These are phyloP conservation scores for Enteromius afrohamiltoni DNA, from an alignment of 2,797 vertebrate species.

Conservation along the genomic window DNA sequence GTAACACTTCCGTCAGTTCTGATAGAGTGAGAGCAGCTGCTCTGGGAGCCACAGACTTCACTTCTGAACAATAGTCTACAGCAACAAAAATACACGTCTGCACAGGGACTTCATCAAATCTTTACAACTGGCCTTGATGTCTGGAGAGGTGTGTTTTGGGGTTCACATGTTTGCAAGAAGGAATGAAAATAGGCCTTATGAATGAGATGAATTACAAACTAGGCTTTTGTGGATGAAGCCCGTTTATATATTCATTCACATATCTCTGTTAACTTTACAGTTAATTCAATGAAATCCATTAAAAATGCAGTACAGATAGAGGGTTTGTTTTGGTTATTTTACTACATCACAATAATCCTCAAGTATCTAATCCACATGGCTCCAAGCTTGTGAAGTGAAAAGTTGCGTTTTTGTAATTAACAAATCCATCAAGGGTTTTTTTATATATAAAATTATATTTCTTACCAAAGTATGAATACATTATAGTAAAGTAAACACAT, in stretches of 20 bases:
- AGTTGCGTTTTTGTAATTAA: not conserved
- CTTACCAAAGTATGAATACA: not conserved
- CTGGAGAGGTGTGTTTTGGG: constrained; percentile 7
- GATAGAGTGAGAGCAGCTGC: constrained; percentile 20
- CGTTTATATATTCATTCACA: not conserved
- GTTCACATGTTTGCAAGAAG: not conserved
- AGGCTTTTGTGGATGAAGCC: not conserved
- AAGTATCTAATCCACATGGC: not conserved
- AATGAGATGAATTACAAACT: not conserved
- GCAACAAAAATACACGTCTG: constrained; percentile 19
- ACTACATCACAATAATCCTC: not conserved
- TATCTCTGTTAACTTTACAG: not conserved
- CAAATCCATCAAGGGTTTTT: not conserved
- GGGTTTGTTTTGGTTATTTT: not conserved
- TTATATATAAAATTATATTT: not conserved
- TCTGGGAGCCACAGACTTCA: constrained; percentile 9
- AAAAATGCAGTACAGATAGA: too few relatives aligned
- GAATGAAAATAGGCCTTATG: not conserved
- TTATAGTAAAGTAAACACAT: not conserved
- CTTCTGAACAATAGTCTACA: constrained; percentile 8
- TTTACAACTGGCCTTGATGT: constrained; percentile 10
- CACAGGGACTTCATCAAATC: constrained; percentile 10
- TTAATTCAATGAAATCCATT: not conserved
- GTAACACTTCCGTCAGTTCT: constrained; percentile 42
- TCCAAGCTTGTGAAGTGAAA: not conserved